These are phyloP conservation scores for Yponomeuta malinellus DNA, from an alignment of 2,888 invertebrate species.

Conservation along the genomic window DNA sequence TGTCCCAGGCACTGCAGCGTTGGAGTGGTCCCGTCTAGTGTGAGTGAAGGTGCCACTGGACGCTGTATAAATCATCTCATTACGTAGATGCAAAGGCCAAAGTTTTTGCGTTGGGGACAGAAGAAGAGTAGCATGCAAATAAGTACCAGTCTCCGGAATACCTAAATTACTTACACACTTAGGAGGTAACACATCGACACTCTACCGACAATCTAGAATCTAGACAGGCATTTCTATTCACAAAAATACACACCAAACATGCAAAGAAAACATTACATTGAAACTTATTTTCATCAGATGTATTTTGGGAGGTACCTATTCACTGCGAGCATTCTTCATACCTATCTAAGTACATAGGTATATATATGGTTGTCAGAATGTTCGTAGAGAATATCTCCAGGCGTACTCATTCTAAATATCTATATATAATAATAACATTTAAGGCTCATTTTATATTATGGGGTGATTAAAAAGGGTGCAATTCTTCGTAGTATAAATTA, in stretches of 20 bases:
- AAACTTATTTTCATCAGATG: neutral
- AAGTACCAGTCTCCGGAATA: too few relatives aligned
- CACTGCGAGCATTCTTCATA: neutral
- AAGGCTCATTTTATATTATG: neutral
- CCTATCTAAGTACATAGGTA: neutral
- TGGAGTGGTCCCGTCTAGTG: too few relatives aligned
- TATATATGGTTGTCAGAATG: neutral
- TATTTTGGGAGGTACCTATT: neutral
- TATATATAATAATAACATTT: too few relatives aligned
- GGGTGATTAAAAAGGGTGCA: constrained; percentile 21
- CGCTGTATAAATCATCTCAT: too few relatives aligned
- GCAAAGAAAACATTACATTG: neutral
- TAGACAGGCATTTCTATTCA: neutral
- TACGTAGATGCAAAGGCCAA: too few relatives aligned
- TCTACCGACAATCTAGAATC: neutral
- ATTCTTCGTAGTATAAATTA: neutral
- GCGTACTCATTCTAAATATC: neutral
- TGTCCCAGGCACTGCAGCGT: too few relatives aligned
- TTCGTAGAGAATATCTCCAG: neutral
- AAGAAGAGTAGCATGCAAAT: too few relatives aligned
- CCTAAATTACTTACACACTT: too few relatives aligned
- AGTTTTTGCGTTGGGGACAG: too few relatives aligned
- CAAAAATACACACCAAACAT: neutral
- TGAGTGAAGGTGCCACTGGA: too few relatives aligned
- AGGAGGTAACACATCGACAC: neutral